Percentiles rank a stretch among this genome's conserved stretches.
Evolutionary conservation across 2,888 invertebrate genomes (phyloP).

Genomic region (Drosophila infuscata): DNA sequence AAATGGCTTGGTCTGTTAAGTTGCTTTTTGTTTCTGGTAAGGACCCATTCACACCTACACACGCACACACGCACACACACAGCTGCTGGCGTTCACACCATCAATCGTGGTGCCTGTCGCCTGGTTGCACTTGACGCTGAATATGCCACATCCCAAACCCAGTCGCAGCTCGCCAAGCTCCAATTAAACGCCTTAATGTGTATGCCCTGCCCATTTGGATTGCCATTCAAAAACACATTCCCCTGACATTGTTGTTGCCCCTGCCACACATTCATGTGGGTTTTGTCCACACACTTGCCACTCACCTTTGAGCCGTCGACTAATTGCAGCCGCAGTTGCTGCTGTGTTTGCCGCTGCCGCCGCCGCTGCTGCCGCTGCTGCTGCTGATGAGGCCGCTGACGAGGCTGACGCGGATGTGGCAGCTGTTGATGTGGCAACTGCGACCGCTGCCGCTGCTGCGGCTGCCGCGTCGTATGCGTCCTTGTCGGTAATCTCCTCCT

Average conservation of each 20-base stretch:
- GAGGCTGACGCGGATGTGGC: conserved; percentile 68
- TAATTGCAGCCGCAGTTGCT: conserved; percentile 70
- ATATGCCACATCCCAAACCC: conserved; percentile 24
- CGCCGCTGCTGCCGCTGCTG: conserved; percentile 70
- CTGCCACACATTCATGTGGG: conserved; percentile 3
- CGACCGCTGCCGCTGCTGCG: conserved; percentile 60
- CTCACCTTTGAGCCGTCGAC: conserved; percentile 76
- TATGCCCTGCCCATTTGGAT: conserved; percentile 19
- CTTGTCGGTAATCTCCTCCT: conserved; percentile 87
- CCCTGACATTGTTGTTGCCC: neutral
- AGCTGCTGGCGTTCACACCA: conserved; percentile 73
- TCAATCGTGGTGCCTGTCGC: conserved; percentile 58
- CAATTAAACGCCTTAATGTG: conserved; percentile 57
- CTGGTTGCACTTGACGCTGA: conserved; percentile 52
- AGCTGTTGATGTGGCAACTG: conserved; percentile 71
- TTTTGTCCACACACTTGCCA: conserved; percentile 28
- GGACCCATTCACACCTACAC: neutral
- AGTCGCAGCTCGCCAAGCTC: conserved; percentile 16
- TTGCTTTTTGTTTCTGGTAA: conserved; percentile 13
- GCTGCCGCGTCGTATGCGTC: conserved; percentile 85
- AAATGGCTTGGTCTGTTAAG: conserved; percentile 1
- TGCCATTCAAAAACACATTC: neutral
- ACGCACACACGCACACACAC: conserved; percentile 20
- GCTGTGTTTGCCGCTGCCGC: conserved; percentile 51
- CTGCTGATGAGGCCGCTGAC: conserved; percentile 34